phyloP scores from a whole-genome alignment of 92 coral and sea anemone species.

The Siderastrea siderea region DNA sequence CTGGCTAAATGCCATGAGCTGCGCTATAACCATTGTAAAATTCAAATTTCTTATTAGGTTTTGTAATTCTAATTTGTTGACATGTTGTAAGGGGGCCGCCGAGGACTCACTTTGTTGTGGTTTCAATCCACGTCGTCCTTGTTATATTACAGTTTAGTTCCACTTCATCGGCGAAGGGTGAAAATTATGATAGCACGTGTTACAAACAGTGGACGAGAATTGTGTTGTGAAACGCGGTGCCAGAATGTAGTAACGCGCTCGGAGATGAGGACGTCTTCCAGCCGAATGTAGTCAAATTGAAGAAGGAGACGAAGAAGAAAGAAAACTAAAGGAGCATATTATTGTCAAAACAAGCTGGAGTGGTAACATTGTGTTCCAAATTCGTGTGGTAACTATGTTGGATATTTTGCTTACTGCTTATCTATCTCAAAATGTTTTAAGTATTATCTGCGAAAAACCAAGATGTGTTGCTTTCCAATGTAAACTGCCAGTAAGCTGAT shows the following conservation, averaged over 20 bases:
- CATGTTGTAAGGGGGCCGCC: constrained; percentile 22
- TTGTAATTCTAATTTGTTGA: constrained; percentile 60
- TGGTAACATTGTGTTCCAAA: constrained; percentile 1
- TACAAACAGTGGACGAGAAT: neutral
- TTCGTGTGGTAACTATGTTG: constrained; percentile 19
- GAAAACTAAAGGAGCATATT: neutral
- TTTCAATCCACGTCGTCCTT: neutral
- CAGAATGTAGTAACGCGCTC: neutral
- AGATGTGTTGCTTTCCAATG: constrained; percentile 21
- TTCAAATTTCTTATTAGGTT: constrained; percentile 39
- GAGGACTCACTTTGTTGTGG: constrained; percentile 15
- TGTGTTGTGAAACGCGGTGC: neutral
- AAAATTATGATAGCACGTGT: neutral
- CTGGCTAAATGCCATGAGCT: neutral
- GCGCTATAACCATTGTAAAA: constrained; percentile 9
- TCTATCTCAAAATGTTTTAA: constrained; percentile 28
- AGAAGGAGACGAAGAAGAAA: neutral
- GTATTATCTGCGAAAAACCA: constrained; percentile 27
- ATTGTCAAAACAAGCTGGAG: neutral
- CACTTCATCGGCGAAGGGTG: neutral
- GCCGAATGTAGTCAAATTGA: neutral
- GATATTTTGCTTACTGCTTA: constrained; percentile 39
- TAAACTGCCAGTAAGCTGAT: neutral
- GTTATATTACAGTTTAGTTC: neutral
- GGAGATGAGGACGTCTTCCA: too few relatives aligned